Conservation (phyloP, 2,797 vertebrate species). For the Diglossa cyanea region DNA sequence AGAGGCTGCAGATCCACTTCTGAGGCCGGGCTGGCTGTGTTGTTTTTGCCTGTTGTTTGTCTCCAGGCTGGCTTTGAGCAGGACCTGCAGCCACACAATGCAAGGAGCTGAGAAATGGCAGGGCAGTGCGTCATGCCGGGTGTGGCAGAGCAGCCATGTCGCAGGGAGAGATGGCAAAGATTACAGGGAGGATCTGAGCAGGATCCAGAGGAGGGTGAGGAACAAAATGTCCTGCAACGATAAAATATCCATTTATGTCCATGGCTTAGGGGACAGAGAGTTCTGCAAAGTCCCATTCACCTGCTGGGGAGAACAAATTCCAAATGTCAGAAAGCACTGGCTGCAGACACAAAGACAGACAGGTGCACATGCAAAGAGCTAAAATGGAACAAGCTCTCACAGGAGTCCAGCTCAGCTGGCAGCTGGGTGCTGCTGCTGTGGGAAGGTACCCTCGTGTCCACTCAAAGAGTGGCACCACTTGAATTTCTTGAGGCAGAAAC, state of each 20-base stretch:
- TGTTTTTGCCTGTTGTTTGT: constrained; percentile 18
- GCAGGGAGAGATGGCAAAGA: constrained; percentile 37
- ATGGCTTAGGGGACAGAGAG: neutral
- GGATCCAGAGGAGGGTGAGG: neutral
- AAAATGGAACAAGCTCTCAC: neutral
- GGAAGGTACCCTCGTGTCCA: neutral
- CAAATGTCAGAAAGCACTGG: neutral
- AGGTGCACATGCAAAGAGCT: neutral
- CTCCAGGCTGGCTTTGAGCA: constrained; percentile 15
- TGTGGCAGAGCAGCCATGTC: neutral
- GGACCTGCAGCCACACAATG: neutral
- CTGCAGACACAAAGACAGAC: neutral
- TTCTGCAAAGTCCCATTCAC: neutral
- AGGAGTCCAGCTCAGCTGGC: neutral
- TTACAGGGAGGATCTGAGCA: constrained; percentile 39
- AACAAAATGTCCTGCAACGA: neutral
- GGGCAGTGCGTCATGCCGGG: constrained; percentile 50
- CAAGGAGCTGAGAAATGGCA: constrained; percentile 30
- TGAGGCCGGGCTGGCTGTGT: constrained; percentile 5
- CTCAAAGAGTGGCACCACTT: neutral
- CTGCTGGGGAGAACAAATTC: neutral
- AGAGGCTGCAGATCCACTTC: constrained; percentile 2
- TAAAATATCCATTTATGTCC: neutral
- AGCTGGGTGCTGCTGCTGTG: neutral
- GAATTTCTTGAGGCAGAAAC: neutral